Conservation (phyloP, 2,797 vertebrate species). For the Acanthornis magna region DNA sequence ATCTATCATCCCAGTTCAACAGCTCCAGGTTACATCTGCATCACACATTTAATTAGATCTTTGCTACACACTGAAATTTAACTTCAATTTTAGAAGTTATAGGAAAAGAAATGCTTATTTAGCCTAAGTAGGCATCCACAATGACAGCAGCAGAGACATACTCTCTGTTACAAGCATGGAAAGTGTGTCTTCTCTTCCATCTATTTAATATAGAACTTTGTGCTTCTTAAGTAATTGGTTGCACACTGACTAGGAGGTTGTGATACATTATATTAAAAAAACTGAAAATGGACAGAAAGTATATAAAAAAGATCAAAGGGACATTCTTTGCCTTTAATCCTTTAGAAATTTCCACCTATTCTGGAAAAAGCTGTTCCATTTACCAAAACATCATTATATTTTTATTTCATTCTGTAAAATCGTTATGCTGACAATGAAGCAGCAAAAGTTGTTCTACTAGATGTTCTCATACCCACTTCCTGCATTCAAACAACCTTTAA, state of each 20-base stretch:
- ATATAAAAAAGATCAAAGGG: not conserved
- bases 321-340: not conserved
- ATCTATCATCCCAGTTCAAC: not conserved
- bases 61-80: not conserved
- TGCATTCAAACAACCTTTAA: not conserved
- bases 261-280: not conserved
- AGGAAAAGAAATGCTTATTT: not conserved
- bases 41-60: not conserved
- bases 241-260: not conserved
- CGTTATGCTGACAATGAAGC: not conserved
- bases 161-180: not conserved
- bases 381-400: fast-evolving
- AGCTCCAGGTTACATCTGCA: not conserved
- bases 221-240: not conserved
- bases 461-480: fast-evolving
- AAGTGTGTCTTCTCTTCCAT: not conserved
- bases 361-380: not conserved
- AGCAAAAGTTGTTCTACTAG: not conserved
- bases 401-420: not conserved
- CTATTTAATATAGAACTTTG: not conserved
- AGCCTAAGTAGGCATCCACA: not conserved
- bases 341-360: not conserved
- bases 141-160: not conserved
- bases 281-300: not conserved
- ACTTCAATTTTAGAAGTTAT: not conserved